These are phyloP conservation scores for Aratinga solstitialis DNA, from an alignment of 2,797 vertebrate genomes.

Conservation along the genomic window DNA sequence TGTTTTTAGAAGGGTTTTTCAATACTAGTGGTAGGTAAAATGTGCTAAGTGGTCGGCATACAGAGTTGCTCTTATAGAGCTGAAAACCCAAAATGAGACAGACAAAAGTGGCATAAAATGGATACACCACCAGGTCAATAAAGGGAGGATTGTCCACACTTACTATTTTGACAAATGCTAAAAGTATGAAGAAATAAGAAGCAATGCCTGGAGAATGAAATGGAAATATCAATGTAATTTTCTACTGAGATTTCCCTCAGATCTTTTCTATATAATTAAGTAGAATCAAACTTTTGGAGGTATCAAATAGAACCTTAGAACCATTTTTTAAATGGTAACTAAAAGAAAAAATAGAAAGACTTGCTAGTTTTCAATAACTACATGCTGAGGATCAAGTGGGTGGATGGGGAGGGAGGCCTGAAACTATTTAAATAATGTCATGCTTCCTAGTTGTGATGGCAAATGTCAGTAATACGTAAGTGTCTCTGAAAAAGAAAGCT, in stretches of 20 bases:
- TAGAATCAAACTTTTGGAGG: neutral
- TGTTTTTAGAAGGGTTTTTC: neutral
- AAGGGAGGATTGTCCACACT: neutral
- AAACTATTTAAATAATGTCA: conserved; percentile 4
- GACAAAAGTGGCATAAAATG: neutral
- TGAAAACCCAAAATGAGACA: neutral
- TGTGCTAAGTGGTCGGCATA: neutral
- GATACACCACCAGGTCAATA: neutral
- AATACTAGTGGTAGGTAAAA: neutral
- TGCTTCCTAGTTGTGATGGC: conserved; percentile 14
- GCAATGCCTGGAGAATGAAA: neutral
- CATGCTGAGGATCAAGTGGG: neutral
- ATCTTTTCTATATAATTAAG: neutral
- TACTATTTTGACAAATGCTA: neutral
- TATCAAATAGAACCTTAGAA: neutral
- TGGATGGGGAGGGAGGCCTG: neutral
- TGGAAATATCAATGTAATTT: neutral
- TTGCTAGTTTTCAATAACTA: neutral
- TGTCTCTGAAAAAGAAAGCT: neutral
- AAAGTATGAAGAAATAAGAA: neutral
- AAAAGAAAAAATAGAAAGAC: neutral
- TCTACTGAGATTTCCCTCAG: neutral
- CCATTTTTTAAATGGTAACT: neutral
- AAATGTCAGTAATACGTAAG: neutral
- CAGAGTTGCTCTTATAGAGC: neutral